phyloP scores from a whole-genome alignment of 2,888 invertebrate species.

The Thecophora atra region DNA sequence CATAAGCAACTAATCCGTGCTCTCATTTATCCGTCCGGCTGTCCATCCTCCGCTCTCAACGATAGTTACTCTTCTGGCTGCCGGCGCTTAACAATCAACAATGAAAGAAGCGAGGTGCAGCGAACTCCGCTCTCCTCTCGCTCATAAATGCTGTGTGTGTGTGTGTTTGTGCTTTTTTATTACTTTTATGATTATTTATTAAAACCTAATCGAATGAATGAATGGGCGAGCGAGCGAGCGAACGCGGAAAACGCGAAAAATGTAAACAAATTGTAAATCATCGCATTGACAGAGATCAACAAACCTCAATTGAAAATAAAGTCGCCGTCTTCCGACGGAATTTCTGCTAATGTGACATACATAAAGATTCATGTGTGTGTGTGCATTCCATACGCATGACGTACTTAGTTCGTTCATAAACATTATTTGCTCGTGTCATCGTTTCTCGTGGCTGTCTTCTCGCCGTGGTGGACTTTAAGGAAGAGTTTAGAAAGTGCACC shows the following conservation, averaged over 20 bases:
- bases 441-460: background rate
- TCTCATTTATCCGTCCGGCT: constrained; percentile 4
- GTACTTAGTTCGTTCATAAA: background rate
- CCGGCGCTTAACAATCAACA: constrained; percentile 21
- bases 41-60: background rate
- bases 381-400: background rate
- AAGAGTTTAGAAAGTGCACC: too few species aligned
- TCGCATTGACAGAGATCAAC: constrained; percentile 44
- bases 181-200: constrained; percentile 15
- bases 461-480: background rate
- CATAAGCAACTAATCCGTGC: constrained; percentile 22
- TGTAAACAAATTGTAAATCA: constrained; percentile 44
- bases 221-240: background rate
- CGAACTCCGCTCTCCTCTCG: background rate
- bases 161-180: background rate
- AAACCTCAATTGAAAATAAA: constrained; percentile 43
- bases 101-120: constrained; percentile 20
- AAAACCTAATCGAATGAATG: constrained; percentile 19
- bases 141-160: constrained; percentile 10
- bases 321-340: background rate
- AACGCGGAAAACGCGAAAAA: constrained; percentile 22
- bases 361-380: background rate
- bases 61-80: too few species aligned
- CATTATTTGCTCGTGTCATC: too few species aligned
- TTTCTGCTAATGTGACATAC: background rate